These are phyloP conservation scores for Ostrea edulis DNA, from an alignment of 1,140 invertebrate genomes.

Conservation along the genomic window DNA sequence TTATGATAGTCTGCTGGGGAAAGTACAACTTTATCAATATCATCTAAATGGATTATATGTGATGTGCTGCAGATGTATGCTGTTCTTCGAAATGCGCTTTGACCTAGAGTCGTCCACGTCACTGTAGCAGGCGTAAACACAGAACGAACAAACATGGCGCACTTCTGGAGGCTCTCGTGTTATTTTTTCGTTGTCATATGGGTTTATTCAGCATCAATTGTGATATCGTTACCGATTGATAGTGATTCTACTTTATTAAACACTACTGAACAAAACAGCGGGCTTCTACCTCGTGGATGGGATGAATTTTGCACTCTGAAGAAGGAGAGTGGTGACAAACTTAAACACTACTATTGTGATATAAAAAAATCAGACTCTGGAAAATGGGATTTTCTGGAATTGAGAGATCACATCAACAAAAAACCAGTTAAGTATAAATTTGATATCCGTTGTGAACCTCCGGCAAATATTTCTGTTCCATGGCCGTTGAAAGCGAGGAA, in stretches of 20 bases:
- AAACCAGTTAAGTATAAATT: slow-evolving; percentile 47
- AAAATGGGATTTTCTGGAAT: slow-evolving; percentile 52
- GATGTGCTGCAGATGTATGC: not conserved
- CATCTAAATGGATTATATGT: not conserved
- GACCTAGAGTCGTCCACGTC: not conserved
- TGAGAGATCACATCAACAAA: slow-evolving; percentile 46
- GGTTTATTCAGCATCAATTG: not conserved
- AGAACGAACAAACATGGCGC: not conserved
- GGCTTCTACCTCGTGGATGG: slow-evolving; percentile 11
- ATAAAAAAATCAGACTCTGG: slow-evolving; percentile 49
- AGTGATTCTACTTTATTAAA: not conserved
- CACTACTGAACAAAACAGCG: not conserved
- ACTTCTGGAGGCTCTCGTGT: not conserved
- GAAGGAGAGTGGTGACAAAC: not conserved
- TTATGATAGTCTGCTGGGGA: not conserved
- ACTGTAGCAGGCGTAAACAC: not conserved
- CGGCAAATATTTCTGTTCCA: slow-evolving; percentile 50
- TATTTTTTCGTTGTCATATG: not conserved
- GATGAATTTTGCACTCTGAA: slow-evolving; percentile 35
- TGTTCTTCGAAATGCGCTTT: not conserved
- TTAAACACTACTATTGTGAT: slow-evolving; percentile 27
- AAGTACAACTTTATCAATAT: not conserved
- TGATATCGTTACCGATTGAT: not conserved
- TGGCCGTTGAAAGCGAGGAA: slow-evolving; percentile 58
- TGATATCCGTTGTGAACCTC: slow-evolving; percentile 54